Evolutionary conservation across 2,113 vertebrate species (phyloP).

Genomic region (Astatotilapia flaviijosephi): DNA sequence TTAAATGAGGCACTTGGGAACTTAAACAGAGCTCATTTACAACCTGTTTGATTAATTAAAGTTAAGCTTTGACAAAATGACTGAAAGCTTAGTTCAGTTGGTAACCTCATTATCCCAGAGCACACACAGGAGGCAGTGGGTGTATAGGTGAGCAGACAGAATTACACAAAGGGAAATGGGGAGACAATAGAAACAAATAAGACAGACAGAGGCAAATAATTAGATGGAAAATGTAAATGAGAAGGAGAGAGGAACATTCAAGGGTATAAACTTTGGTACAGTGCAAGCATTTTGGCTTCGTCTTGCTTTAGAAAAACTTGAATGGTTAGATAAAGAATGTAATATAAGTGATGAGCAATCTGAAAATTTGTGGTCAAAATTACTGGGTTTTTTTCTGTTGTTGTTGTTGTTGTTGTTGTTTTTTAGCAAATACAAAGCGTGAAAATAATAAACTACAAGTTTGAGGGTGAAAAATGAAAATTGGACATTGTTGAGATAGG

Average conservation of each 20-base stretch:
- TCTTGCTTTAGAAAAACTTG: not conserved
- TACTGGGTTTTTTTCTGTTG: fast-evolving
- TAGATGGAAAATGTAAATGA: not conserved
- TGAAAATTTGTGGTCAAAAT: not conserved
- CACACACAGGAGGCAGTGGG: not conserved
- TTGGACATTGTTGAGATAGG: not conserved
- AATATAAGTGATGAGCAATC: not conserved
- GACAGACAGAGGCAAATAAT: not conserved
- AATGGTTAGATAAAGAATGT: not conserved
- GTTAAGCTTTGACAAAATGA: not conserved
- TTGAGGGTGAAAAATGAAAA: not conserved
- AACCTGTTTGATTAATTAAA: not conserved
- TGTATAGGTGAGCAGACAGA: not conserved
- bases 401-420: fast-evolving
- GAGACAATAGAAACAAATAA: not conserved
- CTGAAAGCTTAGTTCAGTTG: not conserved
- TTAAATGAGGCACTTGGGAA: not conserved
- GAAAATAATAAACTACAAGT: not conserved
- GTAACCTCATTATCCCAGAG: not conserved
- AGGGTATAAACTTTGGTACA: not conserved
- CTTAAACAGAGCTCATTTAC: not conserved
- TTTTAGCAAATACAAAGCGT: not conserved
- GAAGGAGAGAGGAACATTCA: not conserved
- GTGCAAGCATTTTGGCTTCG: not conserved
- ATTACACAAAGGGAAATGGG: not conserved